These are phyloP conservation scores for Pachycephus smyrnensis DNA, from an alignment of 2,888 invertebrate genomes.

Conservation along the genomic window DNA sequence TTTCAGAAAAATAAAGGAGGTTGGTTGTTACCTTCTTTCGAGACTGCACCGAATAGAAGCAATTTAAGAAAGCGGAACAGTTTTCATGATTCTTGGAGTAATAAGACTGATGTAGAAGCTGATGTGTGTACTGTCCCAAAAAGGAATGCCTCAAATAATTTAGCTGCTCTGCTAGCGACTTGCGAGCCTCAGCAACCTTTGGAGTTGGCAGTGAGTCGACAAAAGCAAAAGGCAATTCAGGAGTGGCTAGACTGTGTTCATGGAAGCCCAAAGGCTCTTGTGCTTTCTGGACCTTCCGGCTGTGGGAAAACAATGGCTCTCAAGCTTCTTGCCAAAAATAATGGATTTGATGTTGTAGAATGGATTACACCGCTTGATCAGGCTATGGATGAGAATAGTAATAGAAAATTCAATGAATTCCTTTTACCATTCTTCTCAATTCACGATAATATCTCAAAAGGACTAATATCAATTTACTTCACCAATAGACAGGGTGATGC, in stretches of 20 bases:
- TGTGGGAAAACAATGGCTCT: slow-evolving; percentile 85
- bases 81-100: background rate
- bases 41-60: background rate
- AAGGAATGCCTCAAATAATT: slow-evolving; percentile 34
- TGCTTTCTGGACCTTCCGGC: slow-evolving; percentile 87
- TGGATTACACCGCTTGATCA: slow-evolving; percentile 87
- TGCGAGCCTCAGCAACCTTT: slow-evolving; percentile 51
- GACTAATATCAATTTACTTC: background rate
- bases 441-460: background rate
- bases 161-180: slow-evolving; percentile 47
- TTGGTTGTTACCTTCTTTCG: slow-evolving; percentile 1
- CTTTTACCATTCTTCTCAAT: background rate
- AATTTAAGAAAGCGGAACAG: background rate
- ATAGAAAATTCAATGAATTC: slow-evolving; percentile 10
- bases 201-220: slow-evolving; percentile 56
- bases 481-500: slow-evolving; percentile 48
- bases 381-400: slow-evolving; percentile 70
- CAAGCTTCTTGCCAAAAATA: slow-evolving; percentile 74
- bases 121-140: slow-evolving; percentile 8
- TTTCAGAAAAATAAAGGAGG: background rate
- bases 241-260: slow-evolving; percentile 48
- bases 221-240: slow-evolving; percentile 59
- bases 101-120: background rate
- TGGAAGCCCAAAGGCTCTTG: slow-evolving; percentile 64
- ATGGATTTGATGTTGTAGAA: slow-evolving; percentile 75